Evolutionary conservation across 2,888 invertebrate species (phyloP), one percentile per base, ranked within the genome.

Genomic region (Pheosia tremula): DNA sequence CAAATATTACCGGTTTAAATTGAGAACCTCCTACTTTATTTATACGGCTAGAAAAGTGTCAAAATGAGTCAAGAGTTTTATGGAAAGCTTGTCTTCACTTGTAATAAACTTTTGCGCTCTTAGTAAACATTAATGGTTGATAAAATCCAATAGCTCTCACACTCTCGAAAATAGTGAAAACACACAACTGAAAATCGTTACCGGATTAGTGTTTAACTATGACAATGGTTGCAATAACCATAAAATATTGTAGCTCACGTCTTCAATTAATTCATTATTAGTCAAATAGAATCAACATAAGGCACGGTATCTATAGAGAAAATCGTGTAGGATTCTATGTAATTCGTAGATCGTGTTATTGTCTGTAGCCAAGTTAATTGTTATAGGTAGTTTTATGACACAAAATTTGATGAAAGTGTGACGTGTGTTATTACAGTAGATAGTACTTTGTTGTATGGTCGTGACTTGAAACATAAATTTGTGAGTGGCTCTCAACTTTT

Each of bases 371-470:
- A 45, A 43, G 2, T 45, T 10, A 45, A 45, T 45, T 11, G 36
- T 10, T 3, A 36, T 8, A 24, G 43, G 5, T 45, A 39, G 13
- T 43, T 56, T 56, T 56, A 56, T 11, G 39, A 36, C 45, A 45
- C 36, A 45, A 56, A 56, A 56, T 56, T 56, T 43, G 43, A 56
- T 56, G 43, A 11, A 56, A 36, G 39, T 55, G 39, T 39, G 50
- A 50, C 50, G 5, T 54, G 13, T 24, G 39, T 36, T 24, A 45
- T 36, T 56, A 36, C 24, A 11, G 56, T 8, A 24, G 24, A 24
- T 24, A 38, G 24, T 38, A 10, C 49, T 11, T 5, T 4, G 10
- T 52, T 36, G 38, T 45, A 36, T 45, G 39, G n/a, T 39, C 39
- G 55, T 55, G 39, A 53, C 53, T 11, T 37, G 24, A 24, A 47